Conservation (phyloP, 2,113 vertebrate genomes). For the Dunckerocampus dactyliophorus region DNA sequence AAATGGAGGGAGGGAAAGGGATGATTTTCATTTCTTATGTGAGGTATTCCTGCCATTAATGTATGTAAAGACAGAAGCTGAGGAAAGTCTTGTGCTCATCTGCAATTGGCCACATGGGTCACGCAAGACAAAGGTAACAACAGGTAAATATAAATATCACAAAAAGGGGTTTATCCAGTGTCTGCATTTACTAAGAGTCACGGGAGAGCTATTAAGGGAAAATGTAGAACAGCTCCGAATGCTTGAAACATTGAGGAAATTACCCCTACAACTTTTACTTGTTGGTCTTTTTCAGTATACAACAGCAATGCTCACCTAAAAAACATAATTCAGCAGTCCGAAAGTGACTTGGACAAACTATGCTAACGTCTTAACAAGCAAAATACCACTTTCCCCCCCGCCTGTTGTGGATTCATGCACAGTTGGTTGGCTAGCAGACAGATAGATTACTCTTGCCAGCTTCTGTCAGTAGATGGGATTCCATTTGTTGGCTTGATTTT, state of each 20-base stretch:
- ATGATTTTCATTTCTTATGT: background rate
- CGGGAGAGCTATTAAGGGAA: background rate
- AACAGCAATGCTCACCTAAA: background rate
- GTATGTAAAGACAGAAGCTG: background rate
- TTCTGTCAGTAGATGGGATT: background rate
- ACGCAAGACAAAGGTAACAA: background rate
- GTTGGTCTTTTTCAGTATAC: background rate
- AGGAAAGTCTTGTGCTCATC: background rate
- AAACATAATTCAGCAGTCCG: background rate
- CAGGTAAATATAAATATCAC: background rate
- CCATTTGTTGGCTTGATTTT: background rate
- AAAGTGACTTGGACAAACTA: background rate
- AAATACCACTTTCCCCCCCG: no score
- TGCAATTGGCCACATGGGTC: no score
- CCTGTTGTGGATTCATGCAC: background rate
- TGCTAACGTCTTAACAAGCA: background rate
- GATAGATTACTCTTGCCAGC: background rate
- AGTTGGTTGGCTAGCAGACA: background rate
- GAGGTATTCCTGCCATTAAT: no score
- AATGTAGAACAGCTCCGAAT: background rate
- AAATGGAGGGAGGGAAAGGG: background rate
- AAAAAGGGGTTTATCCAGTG: background rate
- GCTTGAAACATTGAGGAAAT: background rate
- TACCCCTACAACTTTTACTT: background rate
- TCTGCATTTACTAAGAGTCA: no score